Evolutionary conservation across 2,888 invertebrate genomes (phyloP).

Genomic region (Eugnorisma glareosa): DNA sequence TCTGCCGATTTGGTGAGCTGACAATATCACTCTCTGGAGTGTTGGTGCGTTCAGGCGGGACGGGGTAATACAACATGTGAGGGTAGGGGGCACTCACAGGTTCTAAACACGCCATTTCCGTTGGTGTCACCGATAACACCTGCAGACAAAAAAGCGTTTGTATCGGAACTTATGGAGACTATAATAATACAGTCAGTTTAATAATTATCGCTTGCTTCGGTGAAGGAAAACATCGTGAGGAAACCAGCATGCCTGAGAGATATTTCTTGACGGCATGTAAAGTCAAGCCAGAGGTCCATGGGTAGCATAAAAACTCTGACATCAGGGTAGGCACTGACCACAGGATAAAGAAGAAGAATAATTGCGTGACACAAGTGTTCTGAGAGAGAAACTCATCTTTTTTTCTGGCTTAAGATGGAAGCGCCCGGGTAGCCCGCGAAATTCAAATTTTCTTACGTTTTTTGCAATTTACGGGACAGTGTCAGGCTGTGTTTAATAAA

Average conservation of each 20-base stretch:
- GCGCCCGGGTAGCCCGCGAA: no score
- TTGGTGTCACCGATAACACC: slow-evolving; percentile 35
- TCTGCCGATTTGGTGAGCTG: neutral
- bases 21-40: neutral
- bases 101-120: slow-evolving; percentile 26
- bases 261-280: no score
- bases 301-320: no score
- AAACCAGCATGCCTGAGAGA: no score
- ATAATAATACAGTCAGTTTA: neutral
- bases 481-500: no score
- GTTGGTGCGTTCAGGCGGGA: neutral
- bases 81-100: slow-evolving; percentile 3
- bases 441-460: no score
- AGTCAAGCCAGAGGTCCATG: no score
- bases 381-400: neutral
- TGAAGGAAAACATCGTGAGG: no score
- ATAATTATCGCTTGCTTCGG: neutral
- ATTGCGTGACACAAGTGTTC: slow-evolving; percentile 2
- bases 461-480: no score
- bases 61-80: slow-evolving; percentile 33
- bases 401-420: neutral
- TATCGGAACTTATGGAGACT: neutral
- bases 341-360: no score
- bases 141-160: slow-evolving; percentile 52
- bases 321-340: no score